phyloP scores from a whole-genome alignment of 35 echinoderm and acorn worm genomes.

The Ophioderma brevispina region DNA sequence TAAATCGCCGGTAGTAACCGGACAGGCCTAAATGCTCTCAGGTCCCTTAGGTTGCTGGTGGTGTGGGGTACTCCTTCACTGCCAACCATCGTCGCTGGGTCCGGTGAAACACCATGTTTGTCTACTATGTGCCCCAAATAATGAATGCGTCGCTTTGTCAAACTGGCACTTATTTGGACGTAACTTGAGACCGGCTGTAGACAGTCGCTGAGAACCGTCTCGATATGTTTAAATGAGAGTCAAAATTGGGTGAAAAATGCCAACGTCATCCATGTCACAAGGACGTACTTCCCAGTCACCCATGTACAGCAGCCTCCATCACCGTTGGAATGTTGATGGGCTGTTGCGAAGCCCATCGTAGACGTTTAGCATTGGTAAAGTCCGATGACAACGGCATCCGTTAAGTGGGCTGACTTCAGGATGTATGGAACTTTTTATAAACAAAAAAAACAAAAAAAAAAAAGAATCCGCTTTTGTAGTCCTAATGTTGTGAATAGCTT shows the following conservation, averaged over 20 bases:
- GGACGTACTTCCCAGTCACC: constrained; percentile 13
- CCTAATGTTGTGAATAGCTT: neutral
- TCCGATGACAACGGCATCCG: constrained; percentile 25
- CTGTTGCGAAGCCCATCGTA: constrained; percentile 21
- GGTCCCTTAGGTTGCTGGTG: constrained; percentile 2
- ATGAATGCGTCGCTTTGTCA: neutral
- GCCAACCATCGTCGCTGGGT: constrained; percentile 2
- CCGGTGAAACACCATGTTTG: constrained; percentile 26
- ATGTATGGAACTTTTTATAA: neutral
- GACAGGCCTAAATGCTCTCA: constrained; percentile 23
- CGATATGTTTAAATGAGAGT: neutral
- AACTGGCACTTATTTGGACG: constrained; percentile 39
- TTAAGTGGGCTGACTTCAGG: neutral
- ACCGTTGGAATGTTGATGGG: constrained; percentile 20
- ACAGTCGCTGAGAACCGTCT: neutral
- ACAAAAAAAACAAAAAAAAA: too few species aligned
- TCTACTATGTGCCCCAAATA: constrained; percentile 13
- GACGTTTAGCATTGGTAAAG: neutral
- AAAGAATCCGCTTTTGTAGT: neutral
- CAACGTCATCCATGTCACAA: constrained; percentile 47
- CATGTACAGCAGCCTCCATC: constrained; percentile 37
- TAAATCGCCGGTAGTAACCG: constrained; percentile 35
- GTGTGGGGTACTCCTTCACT: constrained; percentile 28
- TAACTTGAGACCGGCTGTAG: constrained; percentile 18
- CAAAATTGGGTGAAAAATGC: constrained; percentile 17